Evolutionary conservation across 2,113 vertebrate species (phyloP), one percentile per base, ranked within the genome.

Genomic region (Oryzias melastigma): DNA sequence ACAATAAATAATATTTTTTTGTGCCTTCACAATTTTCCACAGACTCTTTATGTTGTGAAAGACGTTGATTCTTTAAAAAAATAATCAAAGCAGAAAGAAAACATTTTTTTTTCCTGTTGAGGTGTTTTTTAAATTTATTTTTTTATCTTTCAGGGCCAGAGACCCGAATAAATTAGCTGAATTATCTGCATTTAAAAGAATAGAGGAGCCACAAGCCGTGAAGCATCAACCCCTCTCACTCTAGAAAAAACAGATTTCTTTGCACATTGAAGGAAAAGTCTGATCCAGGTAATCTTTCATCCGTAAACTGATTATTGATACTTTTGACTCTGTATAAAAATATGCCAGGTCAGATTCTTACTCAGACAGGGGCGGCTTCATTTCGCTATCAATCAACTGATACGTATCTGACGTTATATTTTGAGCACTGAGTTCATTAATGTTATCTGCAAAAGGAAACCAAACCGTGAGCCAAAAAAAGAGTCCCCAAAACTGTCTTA

Each of bases 361-460:
- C 80, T 83, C 65, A 75, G 64, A 51, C 58, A 66, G 65, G 56
- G 29, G 77, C 71, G 71, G 27, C 64, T 62, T 85, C 64, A 77
- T 74, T 79, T 67, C 68, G n/a, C 53, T 74, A 54, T 62, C 71
- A 79, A 79, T 75, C 62, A 77, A 67, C 62, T 81, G 75, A 87
- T 85, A 83, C 60, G 65, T 69, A 77, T 82, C 78, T 54, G 57
- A 52, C 59, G 54, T 78, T 84, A 69, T 70, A 66, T 77, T 80
- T 78, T 73, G 64, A 75, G 50, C 44, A 46, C 75, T 46, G 77
- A 81, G 68, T 71, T 88, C 71, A 88, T 88, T 89, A 88, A 83
- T 85, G 86, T 83, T 86, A 87, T 86, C 85, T 71, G n/a, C 65
- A 35, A 80, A 78, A 81, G 80, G 83, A 83, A 82, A 77, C 55